Evolutionary conservation across 2,113 vertebrate genomes (phyloP).

Genomic region (Corythaeola cristata): DNA sequence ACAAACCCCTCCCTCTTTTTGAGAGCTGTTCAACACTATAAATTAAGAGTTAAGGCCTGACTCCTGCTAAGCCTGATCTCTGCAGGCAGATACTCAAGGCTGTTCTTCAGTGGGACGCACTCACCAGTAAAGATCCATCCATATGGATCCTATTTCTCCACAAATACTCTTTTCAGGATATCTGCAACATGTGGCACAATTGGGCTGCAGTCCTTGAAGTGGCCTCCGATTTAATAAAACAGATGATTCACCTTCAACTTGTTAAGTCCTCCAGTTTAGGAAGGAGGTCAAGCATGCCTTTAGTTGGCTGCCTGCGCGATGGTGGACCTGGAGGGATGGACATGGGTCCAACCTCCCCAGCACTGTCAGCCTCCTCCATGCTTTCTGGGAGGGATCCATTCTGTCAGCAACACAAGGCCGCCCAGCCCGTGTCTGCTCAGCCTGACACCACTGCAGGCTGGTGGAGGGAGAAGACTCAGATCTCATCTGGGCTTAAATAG

Average conservation of each 20-base stretch:
- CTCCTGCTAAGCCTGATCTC: not conserved
- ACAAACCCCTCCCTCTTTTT: not conserved
- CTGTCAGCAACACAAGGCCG: not conserved
- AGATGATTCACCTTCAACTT: not conserved
- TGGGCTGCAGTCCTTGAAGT: not conserved
- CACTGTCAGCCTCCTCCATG: not conserved
- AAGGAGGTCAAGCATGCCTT: not conserved
- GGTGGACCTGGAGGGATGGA: fast-evolving
- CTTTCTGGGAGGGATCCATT: not conserved
- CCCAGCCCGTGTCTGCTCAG: not conserved
- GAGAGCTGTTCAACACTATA: not conserved
- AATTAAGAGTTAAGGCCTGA: not conserved
- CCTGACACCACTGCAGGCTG: not conserved
- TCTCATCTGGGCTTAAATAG: not conserved
- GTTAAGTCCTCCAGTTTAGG: not conserved
- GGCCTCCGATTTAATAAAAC: not conserved
- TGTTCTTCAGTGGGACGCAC: not conserved
- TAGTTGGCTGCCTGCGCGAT: not conserved
- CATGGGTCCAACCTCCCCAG: not conserved
- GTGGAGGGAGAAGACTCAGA: not conserved
- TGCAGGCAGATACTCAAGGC: not conserved
- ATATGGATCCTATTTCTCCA: not conserved
- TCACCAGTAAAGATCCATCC: not conserved
- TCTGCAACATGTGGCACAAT: not conserved
- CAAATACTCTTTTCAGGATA: not conserved